Evolutionary conservation across 2,888 invertebrate genomes (phyloP), one percentile per base, ranked within the genome.

Genomic region (Leptinotarsa rubiginosa): DNA sequence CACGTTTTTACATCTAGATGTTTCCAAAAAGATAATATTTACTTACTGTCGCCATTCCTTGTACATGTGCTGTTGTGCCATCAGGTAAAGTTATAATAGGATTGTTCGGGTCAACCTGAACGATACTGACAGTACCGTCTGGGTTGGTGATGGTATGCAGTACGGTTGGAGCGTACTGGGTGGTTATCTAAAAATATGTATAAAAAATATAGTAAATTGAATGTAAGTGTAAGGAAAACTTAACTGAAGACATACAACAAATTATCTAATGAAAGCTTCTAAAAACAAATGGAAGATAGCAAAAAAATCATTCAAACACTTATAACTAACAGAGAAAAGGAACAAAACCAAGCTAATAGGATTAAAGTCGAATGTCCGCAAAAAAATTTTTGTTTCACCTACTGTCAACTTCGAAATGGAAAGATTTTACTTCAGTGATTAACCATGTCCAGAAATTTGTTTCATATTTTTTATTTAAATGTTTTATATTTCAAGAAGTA

Each of bases 141-240:
- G 97, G 96, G 90, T 98, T 98, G 83, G 96, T 97, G 88, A 98
- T 97, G 10, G 97, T 97, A 88, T 98, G 98, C 74, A 98, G 92
- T 83, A 98, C 95, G 10, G 97, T 94, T 77, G 97, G 96, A 73
- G 95, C 93, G 88, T 95, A 96, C 88, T 94, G 93, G 66, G 92
- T 90, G 86, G 89, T 87, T 85, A 90, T 90, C 90, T 90, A 85
- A 15, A 82, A 81, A 76, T 71, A 5, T 49, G 20, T 52, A 52
- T 4, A 10, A 52, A 25, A 59, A 31, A 49, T 49, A 15, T 54
- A 66, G 16, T 20, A 52, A 56, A 18, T 47, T 47, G 5, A 31
- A 25, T 3, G 22, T 5, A 49, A 49, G 22, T 10, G 10, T 10
- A 41, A 31, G 49, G 15, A n/a, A 25, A 67, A 71, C 49, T 41